phyloP scores from a whole-genome alignment of 2,113 vertebrate species.

The Stigmatopora argus region DNA sequence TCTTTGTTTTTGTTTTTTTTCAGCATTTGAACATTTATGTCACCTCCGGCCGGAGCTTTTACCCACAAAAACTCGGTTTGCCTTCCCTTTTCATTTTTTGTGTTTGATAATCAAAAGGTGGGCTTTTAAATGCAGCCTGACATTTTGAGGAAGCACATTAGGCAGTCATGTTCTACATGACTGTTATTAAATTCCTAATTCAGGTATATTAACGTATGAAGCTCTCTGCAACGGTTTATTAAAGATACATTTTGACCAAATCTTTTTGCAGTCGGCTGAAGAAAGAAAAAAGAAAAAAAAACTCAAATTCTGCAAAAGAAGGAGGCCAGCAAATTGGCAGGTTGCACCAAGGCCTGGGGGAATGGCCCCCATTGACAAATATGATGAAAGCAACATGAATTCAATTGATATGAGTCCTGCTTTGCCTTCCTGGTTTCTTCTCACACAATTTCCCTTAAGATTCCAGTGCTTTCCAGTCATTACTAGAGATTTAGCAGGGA shows the following conservation, averaged over 20 bases:
- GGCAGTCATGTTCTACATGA: not conserved
- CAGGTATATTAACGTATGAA: not conserved
- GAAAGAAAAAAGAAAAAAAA: constrained; percentile 16
- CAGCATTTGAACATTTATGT: not conserved
- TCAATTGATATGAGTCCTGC: constrained; percentile 13
- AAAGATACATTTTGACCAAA: not conserved
- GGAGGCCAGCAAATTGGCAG: constrained; percentile 55
- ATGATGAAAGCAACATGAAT: constrained; percentile 13
- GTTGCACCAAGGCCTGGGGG: constrained; percentile 42
- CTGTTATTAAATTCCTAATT: not conserved
- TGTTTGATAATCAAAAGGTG: not conserved
- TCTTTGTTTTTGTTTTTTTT: not conserved
- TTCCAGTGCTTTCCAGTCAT: constrained; percentile 23
- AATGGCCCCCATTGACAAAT: constrained; percentile 22
- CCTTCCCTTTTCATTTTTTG: constrained; percentile 1
- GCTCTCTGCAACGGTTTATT: not conserved
- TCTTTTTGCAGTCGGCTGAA: constrained; percentile 5
- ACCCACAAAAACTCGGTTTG: not conserved
- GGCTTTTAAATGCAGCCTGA: not conserved
- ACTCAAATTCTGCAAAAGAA: constrained; percentile 29
- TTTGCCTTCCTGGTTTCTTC: constrained; percentile 2
- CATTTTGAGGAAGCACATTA: not conserved
- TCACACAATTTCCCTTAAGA: constrained; percentile 9
- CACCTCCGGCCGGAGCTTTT: not conserved
- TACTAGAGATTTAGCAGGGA: constrained; percentile 28